Conservation (phyloP, 2,888 invertebrate species). For the Machimus atricapillus region DNA sequence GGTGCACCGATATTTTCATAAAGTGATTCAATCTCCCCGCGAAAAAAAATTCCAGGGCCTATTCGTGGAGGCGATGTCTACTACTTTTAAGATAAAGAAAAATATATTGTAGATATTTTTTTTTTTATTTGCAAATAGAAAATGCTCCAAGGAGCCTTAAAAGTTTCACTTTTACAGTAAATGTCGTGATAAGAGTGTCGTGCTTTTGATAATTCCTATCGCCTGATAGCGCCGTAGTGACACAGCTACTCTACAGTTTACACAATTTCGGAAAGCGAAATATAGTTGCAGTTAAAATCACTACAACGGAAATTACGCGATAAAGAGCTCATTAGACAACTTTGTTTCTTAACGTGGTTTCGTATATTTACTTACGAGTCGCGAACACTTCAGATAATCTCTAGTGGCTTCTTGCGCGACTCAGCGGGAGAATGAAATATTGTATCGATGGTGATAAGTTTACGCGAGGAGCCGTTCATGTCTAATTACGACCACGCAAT, state of each 20-base stretch:
- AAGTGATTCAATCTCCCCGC: not conserved
- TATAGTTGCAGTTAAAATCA: not conserved
- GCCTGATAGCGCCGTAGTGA: not conserved
- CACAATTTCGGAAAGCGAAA: not conserved
- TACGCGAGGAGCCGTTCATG: not conserved
- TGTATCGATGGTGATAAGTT: not conserved
- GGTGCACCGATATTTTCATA: not conserved
- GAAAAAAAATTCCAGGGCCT: not conserved
- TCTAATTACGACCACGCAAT: not conserved
- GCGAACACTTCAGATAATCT: not conserved
- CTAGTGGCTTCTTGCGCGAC: not conserved
- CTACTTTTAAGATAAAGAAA: not conserved
- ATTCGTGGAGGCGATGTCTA: not conserved
- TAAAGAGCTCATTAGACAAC: not conserved
- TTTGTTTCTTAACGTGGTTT: not conserved
- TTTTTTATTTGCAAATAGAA: not conserved
- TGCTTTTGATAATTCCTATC: not conserved
- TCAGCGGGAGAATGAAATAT: not conserved
- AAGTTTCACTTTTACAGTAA: conserved; percentile 13
- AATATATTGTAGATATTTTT: not conserved
- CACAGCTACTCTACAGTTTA: conserved; percentile 3
- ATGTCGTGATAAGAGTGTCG: not conserved
- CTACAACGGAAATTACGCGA: not conserved
- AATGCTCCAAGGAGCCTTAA: not conserved
- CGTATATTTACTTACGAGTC: not conserved